Evolutionary conservation across 2,113 vertebrate genomes (phyloP).

Genomic region (Calidris pugnax): DNA sequence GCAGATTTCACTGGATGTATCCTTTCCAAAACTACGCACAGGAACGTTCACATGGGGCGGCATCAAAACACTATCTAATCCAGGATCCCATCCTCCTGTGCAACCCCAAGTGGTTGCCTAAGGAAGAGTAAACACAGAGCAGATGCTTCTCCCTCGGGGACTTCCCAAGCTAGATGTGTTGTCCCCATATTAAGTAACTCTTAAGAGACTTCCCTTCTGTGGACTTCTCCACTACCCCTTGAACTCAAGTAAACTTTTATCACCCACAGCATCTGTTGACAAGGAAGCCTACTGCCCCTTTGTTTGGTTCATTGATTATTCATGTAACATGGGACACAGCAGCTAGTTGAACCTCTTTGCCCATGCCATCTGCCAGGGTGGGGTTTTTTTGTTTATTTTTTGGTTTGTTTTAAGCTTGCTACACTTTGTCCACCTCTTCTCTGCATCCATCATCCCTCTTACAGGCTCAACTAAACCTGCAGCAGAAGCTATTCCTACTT

Average conservation of each 20-base stretch:
- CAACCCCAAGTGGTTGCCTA: neutral
- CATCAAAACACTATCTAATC: neutral
- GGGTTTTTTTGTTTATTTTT: neutral
- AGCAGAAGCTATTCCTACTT: neutral
- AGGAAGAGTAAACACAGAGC: neutral
- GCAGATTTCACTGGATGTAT: neutral
- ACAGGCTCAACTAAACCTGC: neutral
- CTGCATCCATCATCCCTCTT: neutral
- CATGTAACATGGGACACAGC: rapidly evolving
- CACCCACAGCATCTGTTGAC: neutral
- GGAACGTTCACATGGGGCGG: neutral
- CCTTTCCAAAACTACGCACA: neutral
- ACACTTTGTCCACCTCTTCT: neutral
- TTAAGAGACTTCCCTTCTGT: neutral
- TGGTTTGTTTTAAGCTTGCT: neutral
- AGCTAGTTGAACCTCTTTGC: neutral
- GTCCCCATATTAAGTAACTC: neutral
- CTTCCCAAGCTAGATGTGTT: neutral
- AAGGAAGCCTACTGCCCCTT: neutral
- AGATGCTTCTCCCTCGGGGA: neutral
- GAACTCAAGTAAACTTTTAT: neutral
- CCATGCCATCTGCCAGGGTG: neutral
- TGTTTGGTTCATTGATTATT: neutral
- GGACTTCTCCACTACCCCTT: neutral
- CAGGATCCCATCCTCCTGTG: neutral